A percentile compares a stretch with the other conserved stretches of the same genome.
phyloP scores from a whole-genome alignment of 1,140 invertebrate species.

The Dinothrombium tinctorium region DNA sequence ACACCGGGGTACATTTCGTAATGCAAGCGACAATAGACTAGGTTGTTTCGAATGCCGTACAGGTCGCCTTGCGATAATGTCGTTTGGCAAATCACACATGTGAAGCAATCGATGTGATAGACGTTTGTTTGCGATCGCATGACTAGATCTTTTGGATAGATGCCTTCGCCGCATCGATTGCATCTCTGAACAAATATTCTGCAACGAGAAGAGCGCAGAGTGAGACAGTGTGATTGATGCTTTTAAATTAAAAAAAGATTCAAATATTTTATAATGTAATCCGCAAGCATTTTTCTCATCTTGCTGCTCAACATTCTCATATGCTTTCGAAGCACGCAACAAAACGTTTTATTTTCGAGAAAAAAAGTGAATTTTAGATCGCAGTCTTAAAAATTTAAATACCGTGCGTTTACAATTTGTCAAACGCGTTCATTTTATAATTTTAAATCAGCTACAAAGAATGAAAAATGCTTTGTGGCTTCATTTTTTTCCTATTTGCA shows the following conservation, averaged over 20 bases:
- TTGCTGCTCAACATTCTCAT: not conserved
- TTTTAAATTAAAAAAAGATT: not conserved
- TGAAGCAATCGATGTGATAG: constrained; percentile 75
- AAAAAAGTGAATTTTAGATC: not conserved
- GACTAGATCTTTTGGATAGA: constrained; percentile 68
- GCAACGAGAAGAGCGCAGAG: not conserved
- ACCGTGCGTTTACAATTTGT: too few relatives aligned
- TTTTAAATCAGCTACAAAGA: too few relatives aligned
- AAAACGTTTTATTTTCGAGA: not conserved
- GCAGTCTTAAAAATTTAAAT: not conserved
- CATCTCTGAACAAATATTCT: constrained; percentile 24
- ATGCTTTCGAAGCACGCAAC: not conserved
- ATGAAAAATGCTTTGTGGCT: too few relatives aligned
- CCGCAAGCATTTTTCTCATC: too few relatives aligned
- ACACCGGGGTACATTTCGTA: constrained; percentile 12
- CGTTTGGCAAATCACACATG: constrained; percentile 52
- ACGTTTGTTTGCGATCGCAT: constrained; percentile 63
- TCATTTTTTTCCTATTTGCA: too few relatives aligned
- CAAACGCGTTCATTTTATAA: too few relatives aligned
- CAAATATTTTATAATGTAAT: too few relatives aligned
- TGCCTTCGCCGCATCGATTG: constrained; percentile 50
- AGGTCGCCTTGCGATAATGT: constrained; percentile 44
- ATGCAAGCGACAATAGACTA: constrained; percentile 25
- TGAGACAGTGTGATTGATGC: not conserved
- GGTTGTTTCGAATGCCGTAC: constrained; percentile 36